Evolutionary conservation across 2,888 invertebrate species (phyloP), one percentile per base, ranked within the genome.

Genomic region (Listrodromus nycthemerus): DNA sequence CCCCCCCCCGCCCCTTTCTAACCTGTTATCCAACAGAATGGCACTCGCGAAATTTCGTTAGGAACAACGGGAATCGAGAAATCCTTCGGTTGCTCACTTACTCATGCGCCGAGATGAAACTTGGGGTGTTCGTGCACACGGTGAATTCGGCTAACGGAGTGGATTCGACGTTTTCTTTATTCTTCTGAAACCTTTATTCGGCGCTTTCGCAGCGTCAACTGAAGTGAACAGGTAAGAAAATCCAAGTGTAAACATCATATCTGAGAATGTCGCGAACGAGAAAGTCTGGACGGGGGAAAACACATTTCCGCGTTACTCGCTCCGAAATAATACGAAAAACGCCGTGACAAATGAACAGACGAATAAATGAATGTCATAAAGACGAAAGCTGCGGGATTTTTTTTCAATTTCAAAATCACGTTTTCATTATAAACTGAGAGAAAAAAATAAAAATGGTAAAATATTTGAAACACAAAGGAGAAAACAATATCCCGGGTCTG

Each of bases 1-100:
- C 10, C 21, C n/a, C 58, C 63, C 8, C 16, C 71, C 50, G 58
- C 30, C 30, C 48, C 48, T 8, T 48, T 8, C 5, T 48, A 4
- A 1, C 48, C 1, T 48, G n/a, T 7, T 55, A 71, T 41, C 70
- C 24, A 10, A 55, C 70, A 19, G 61, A 48, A 61, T 73, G 73
- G 73, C 30, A 61, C 73, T 73, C 19, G 73, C 27, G 61, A 73
- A 61, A 61, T 73, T 73, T 73, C 45, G 73, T 45, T 48, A 30
- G 61, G 73, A 61, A 21, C 21, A 52, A 52, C 52, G 7, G 52
- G 30, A 19, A 48, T 52, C 16, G 61, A 61, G 61, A 63, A 73
- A 73, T 73, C 73, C 19, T 73, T 73, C 48, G 73, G 61, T 48
- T 27, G 48, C 61, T 61, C 61, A n/a, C 61, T 61, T 63, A 71